These are phyloP conservation scores for Meiosimyza platycephala DNA, from an alignment of 2,888 invertebrate species.

Conservation along the genomic window DNA sequence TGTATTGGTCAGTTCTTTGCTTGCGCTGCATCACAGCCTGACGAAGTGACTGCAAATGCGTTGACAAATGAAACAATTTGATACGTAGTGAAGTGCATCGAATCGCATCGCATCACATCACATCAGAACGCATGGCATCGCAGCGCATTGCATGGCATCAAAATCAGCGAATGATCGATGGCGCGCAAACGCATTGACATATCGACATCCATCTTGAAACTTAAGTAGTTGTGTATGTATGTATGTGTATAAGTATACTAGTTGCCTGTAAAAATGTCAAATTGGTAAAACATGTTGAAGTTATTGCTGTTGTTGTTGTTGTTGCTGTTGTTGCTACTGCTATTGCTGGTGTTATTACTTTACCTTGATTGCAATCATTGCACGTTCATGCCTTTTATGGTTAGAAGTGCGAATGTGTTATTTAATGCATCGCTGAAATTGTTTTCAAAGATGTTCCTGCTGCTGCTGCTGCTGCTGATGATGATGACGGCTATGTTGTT, in stretches of 20 bases:
- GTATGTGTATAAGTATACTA: background rate
- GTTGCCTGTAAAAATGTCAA: slow-evolving; percentile 11
- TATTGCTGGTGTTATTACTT: slow-evolving; percentile 17
- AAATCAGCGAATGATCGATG: slow-evolving; percentile 59
- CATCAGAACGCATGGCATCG: slow-evolving; percentile 22
- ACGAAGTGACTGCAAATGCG: slow-evolving; percentile 61
- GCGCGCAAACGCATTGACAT: slow-evolving; percentile 66
- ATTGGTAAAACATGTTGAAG: slow-evolving; percentile 22
- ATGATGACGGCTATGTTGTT: slow-evolving; percentile 8
- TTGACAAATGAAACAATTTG: slow-evolving; percentile 53
- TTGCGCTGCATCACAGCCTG: slow-evolving; percentile 49
- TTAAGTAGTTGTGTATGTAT: background rate
- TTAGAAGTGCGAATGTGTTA: slow-evolving; percentile 27
- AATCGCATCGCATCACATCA: slow-evolving; percentile 18
- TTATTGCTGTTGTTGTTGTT: background rate
- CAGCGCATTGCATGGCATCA: slow-evolving; percentile 29
- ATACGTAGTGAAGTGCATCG: slow-evolving; percentile 14
- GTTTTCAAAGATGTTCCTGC: background rate
- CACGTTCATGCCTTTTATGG: slow-evolving; percentile 23
- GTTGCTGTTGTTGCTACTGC: background rate
- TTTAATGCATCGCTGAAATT: slow-evolving; percentile 26
- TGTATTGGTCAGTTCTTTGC: background rate
- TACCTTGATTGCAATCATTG: slow-evolving; percentile 14
- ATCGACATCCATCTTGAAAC: slow-evolving; percentile 49
- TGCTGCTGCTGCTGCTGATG: background rate